Percentiles rank a stretch among this genome's conserved stretches.
phyloP scores from a whole-genome alignment of 1,140 invertebrate species.

The Vanessa tameamea region DNA sequence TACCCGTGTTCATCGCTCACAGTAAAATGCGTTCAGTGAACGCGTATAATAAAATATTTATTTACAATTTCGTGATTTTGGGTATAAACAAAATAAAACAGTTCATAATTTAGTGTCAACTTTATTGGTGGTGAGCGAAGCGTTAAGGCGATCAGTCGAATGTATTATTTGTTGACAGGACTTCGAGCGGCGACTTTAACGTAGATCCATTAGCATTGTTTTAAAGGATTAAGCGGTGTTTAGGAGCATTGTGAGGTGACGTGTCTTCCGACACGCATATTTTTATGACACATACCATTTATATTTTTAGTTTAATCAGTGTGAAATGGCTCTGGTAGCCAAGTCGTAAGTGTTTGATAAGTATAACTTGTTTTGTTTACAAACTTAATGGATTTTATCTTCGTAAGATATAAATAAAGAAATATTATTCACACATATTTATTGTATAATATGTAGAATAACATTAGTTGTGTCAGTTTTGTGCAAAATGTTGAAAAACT shows the following conservation, averaged over 20 bases:
- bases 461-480: no score
- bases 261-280: conserved; percentile 70
- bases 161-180: conserved; percentile 74
- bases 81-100: conserved; percentile 67
- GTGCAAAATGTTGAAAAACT: conserved; percentile 8
- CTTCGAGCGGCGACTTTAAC: conserved; percentile 67
- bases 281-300: conserved; percentile 74
- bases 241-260: conserved; percentile 58
- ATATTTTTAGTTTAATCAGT: conserved; percentile 65
- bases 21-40: conserved; percentile 78
- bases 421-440: not conserved
- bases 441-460: not conserved
- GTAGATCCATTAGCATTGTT: conserved; percentile 79
- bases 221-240: conserved; percentile 76
- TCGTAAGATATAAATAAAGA: conserved; percentile 17
- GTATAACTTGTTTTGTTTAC: conserved; percentile 44
- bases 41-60: conserved; percentile 78
- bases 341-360: conserved; percentile 65
- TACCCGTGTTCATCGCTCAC: conserved; percentile 80
- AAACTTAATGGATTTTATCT: conserved; percentile 31
- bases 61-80: conserved; percentile 73
- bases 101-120: conserved; percentile 76
- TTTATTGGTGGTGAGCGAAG: conserved; percentile 74
- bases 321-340: conserved; percentile 65
- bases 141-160: conserved; percentile 70